Evolutionary conservation across 2,888 invertebrate species (phyloP).

Genomic region (Chloroclystis v-ata): DNA sequence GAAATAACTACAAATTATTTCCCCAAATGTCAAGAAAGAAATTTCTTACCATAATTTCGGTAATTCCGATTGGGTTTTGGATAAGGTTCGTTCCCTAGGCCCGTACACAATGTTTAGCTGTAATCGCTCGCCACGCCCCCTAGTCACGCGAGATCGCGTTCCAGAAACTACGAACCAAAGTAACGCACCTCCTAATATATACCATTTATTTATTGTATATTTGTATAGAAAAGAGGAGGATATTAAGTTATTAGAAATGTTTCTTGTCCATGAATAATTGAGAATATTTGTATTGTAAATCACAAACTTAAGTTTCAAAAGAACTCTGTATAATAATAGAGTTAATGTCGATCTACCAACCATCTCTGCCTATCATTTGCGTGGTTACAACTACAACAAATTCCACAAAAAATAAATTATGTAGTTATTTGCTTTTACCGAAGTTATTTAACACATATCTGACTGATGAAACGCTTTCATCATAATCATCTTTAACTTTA

Average conservation of each 20-base stretch:
- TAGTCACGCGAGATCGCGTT: constrained; percentile 76
- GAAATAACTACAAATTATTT: constrained; percentile 4
- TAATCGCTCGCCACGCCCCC: constrained; percentile 66
- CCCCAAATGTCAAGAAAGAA: constrained; percentile 19
- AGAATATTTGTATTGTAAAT: too few species aligned
- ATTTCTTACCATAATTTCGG: constrained; percentile 15
- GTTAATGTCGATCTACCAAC: too few species aligned
- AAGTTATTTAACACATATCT: too few species aligned
- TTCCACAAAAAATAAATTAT: too few species aligned
- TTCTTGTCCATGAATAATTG: neutral
- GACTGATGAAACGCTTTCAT: too few species aligned
- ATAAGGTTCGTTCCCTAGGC: constrained; percentile 18
- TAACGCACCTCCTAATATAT: constrained; percentile 19
- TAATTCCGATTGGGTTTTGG: constrained; percentile 24
- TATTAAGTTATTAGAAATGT: constrained; percentile 7
- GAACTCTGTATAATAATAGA: too few species aligned
- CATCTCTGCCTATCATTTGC: too few species aligned
- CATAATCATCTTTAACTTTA: too few species aligned
- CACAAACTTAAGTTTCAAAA: too few species aligned
- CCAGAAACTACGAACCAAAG: constrained; percentile 26
- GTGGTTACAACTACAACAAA: too few species aligned
- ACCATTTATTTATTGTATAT: constrained; percentile 15
- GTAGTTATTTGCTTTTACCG: too few species aligned
- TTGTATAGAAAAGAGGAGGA: neutral
- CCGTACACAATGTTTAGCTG: constrained; percentile 68